Evolutionary conservation across 2,113 vertebrate genomes (phyloP).

Genomic region (Petrocephalus zakoni): DNA sequence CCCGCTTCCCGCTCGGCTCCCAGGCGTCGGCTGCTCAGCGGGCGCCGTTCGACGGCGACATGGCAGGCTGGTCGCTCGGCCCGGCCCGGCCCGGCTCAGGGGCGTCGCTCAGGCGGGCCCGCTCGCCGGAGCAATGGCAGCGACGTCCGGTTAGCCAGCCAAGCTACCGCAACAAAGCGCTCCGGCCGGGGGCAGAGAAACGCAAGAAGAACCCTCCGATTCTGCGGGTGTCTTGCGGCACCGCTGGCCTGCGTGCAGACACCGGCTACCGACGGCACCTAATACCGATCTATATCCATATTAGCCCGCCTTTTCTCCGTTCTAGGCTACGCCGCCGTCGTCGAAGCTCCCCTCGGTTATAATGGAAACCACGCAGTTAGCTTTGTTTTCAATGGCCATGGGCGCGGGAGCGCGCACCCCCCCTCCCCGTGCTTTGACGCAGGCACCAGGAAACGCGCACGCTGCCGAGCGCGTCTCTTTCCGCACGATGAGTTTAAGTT

Average conservation of each 20-base stretch:
- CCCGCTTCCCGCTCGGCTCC: slow-evolving; percentile 45
- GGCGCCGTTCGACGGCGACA: slow-evolving; percentile 57
- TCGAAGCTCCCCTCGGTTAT: slow-evolving; percentile 46
- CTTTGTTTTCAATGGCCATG: slow-evolving; percentile 70
- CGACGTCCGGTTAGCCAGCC: slow-evolving; percentile 52
- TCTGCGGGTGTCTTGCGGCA: slow-evolving; percentile 45
- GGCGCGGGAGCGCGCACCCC: slow-evolving; percentile 37
- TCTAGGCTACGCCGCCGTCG: slow-evolving; percentile 40
- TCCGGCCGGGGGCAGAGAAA: slow-evolving; percentile 38
- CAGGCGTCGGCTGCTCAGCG: slow-evolving; percentile 47
- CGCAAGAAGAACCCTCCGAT: slow-evolving; percentile 46
- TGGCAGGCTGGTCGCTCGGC: slow-evolving; percentile 51
- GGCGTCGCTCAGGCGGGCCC: slow-evolving; percentile 45
- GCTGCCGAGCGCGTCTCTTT: slow-evolving; percentile 22
- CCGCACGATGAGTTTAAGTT: slow-evolving; percentile 21
- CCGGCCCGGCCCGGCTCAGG: slow-evolving; percentile 26
- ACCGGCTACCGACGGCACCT: slow-evolving; percentile 45
- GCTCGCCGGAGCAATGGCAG: slow-evolving; percentile 46
- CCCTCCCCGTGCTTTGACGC: slow-evolving; percentile 51
- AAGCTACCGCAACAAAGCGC: slow-evolving; percentile 61
- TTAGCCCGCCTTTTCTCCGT: slow-evolving; percentile 34
- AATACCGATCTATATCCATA: slow-evolving; percentile 62
- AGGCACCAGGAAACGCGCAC: slow-evolving; percentile 38
- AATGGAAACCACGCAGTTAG: slow-evolving; percentile 61
- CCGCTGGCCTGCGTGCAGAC: slow-evolving; percentile 45